Percentiles rank a stretch among this genome's conserved stretches.
These are phyloP conservation scores for Nilaparvata lugens DNA, from an alignment of 1,140 invertebrate genomes.

Conservation along the genomic window DNA sequence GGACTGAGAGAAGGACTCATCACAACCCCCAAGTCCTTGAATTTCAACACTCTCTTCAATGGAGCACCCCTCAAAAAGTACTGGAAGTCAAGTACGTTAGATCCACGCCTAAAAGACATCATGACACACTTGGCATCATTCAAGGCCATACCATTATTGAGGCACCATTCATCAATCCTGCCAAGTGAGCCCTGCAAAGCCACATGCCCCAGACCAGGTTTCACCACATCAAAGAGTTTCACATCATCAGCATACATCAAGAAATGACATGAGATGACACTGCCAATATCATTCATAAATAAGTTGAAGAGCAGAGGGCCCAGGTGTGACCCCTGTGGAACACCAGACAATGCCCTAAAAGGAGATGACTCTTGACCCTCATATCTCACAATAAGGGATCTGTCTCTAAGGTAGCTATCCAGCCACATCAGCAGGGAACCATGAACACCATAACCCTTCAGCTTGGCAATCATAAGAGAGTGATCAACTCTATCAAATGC, in stretches of 20 bases:
- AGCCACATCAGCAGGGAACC: constrained; percentile 24
- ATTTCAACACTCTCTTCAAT: background rate
- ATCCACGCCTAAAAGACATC: background rate
- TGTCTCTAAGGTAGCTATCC: constrained; percentile 23
- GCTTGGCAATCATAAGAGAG: constrained; percentile 13
- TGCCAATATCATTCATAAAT: constrained; percentile 9
- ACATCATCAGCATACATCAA: constrained; percentile 8
- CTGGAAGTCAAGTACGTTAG: background rate
- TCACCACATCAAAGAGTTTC: background rate
- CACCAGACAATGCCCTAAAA: constrained; percentile 26
- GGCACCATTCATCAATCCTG: background rate
- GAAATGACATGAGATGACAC: background rate
- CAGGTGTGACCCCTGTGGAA: constrained; percentile 19
- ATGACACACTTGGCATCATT: background rate
- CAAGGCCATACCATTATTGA: background rate
- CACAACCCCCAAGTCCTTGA: background rate
- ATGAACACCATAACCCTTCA: constrained; percentile 10
- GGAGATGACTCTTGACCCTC: constrained; percentile 22
- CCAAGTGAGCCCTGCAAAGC: background rate
- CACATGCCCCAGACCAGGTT: background rate
- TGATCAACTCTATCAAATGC: constrained; percentile 18
- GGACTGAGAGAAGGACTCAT: constrained; percentile 3
- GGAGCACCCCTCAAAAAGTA: background rate
- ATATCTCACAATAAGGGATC: constrained; percentile 24
- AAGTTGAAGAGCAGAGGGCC: constrained; percentile 4